Evolutionary conservation across 1,140 invertebrate species (phyloP), one percentile per base, ranked within the genome.

Genomic region (Drosophila arawakana): DNA sequence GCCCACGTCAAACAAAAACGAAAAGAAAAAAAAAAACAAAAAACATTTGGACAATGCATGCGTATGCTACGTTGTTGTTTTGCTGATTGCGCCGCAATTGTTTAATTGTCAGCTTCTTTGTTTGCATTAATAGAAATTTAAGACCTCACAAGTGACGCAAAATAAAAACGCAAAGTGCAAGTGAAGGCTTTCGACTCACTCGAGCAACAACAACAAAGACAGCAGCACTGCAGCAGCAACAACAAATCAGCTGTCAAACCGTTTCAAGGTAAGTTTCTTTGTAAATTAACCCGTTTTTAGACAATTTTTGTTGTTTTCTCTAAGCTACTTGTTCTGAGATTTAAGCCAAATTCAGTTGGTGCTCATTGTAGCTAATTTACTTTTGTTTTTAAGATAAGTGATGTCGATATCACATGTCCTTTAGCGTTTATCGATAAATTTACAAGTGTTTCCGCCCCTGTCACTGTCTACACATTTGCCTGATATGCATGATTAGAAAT

Each of bases 231-330:
- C 46, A 49, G 43, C 63, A 71, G 47, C 74, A 78, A 81, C 65
- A 82, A 69, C 68, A 47, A 62, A 70, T 70, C 72, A 74, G 66
- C 72, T 70, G 72, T 70, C 58, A 74, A 54, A 66, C 67, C 66
- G 67, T 79, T 82, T 82, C 84, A 88, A 88, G 84, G 84, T 88
- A 69, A 88, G 83, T 89, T 69, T 84, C 71, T 84, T 83, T 80
- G 73, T 67, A 74, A 63, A 80, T 65, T 62, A 79, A 83, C 83
- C 46, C 62, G 78, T 85, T 85, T 85, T 59, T 39, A 13, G n/a
- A 46, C 37, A 68, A 25, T 54, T 37, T 35, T 35, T 13, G 0
- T 49, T 34, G 13, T 54, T 15, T 15, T 15, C 15, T 34, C 30
- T 13, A 54, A 54, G 30, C 9, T 44, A 60, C 37, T n/a, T 52